Evolutionary conservation across 2,888 invertebrate species (phyloP), one percentile per base, ranked within the genome.

Genomic region (Anagyrus pseudococci): DNA sequence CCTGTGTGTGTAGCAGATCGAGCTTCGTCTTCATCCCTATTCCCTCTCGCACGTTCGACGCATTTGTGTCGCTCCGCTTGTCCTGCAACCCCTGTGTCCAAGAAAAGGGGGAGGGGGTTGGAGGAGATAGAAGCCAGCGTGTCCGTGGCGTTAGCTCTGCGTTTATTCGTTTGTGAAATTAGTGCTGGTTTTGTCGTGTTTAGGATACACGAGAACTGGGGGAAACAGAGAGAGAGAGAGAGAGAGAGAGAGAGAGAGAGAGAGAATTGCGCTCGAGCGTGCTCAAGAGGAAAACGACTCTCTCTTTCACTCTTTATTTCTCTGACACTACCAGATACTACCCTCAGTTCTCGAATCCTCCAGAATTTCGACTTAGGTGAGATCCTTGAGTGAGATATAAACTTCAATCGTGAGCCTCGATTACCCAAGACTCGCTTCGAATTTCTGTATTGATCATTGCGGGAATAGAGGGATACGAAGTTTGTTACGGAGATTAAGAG

Each of bases 161-260:
- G 77, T 76, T 78, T 78, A 78, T 78, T 80, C 80, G 78, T 76
- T 80, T 80, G 80, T 80, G 77, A 80, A 80, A 80, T 80, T 79
- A 80, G 79, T 78, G 71, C 80, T 79, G 80, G 77, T 80, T 74
- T 75, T 76, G 77, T 75, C 76, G 72, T 74, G 71, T 41, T 37
- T 40, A 40, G 47, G 49, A 17, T 25, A 20, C 53, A 50, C 20
- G 20, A 19, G 37, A 4, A 17, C 37, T 26, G 49, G 26, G 26
- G n/a, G 22, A 26, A 17, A 15, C 23, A 7, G 23, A 17, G 19
- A 17, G 19, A 43, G 19, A 8, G n/a, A n/a, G n/a, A n/a, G n/a
- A n/a, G n/a, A n/a, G n/a, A n/a, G n/a, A n/a, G n/a, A n/a, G n/a
- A n/a, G n/a, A n/a, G n/a, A n/a, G n/a, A n/a, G n/a, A n/a, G n/a